phyloP scores from a whole-genome alignment of 2,113 vertebrate species.

The Calyptomena viridis region DNA sequence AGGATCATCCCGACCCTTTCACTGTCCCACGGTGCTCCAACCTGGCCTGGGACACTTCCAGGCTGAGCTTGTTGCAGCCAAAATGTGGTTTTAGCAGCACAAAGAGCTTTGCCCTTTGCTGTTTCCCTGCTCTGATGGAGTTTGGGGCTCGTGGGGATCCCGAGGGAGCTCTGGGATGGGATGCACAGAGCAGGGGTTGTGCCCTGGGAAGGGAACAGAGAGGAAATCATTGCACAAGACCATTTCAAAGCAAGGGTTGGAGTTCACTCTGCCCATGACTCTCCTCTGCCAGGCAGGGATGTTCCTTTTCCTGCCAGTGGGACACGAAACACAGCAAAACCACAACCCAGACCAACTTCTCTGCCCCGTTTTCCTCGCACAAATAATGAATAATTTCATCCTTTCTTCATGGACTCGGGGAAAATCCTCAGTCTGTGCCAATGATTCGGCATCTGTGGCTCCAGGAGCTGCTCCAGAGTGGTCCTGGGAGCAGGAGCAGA shows the following conservation, averaged over 20 bases:
- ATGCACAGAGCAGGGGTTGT: accelerated
- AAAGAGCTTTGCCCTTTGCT: background rate
- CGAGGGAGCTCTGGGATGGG: background rate
- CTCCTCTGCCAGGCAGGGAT: background rate
- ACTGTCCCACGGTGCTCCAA: background rate
- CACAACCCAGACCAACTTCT: background rate
- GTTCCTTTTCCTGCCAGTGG: background rate
- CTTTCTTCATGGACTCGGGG: accelerated
- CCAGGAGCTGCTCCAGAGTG: background rate
- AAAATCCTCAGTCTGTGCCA: background rate
- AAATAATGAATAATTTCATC: background rate
- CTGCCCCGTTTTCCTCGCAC: background rate
- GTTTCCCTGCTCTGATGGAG: background rate
- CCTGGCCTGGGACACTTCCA: background rate
- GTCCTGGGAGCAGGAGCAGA: background rate
- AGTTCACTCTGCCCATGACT: background rate
- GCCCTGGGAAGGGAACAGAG: background rate
- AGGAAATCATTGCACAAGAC: background rate
- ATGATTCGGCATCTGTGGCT: background rate
- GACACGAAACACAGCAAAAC: background rate
- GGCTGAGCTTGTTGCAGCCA: background rate
- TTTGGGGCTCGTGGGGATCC: accelerated
- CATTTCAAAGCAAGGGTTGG: background rate
- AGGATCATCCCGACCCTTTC: background rate
- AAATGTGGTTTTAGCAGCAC: accelerated